These are phyloP conservation scores for Terebella lapidaria DNA, from an alignment of 2,888 invertebrate genomes.

Conservation along the genomic window DNA sequence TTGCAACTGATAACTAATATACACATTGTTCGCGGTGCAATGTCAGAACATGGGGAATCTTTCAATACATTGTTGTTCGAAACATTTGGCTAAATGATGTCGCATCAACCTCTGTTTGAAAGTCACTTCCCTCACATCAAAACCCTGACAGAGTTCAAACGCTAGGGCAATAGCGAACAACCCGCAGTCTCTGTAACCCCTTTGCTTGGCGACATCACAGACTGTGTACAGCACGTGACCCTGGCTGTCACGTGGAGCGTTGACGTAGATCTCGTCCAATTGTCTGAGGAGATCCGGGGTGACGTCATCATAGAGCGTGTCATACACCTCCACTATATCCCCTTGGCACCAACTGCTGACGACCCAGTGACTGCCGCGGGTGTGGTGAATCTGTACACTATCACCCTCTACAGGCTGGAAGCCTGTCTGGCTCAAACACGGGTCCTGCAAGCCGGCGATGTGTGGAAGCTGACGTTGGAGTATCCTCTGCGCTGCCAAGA, in stretches of 20 bases:
- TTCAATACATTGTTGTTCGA: neutral
- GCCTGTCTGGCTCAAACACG: neutral
- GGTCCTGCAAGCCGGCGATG: constrained; percentile 1
- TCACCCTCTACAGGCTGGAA: neutral
- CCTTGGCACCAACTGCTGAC: neutral
- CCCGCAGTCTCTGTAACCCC: neutral
- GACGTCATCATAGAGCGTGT: neutral
- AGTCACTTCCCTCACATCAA: neutral
- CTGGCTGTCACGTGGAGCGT: neutral
- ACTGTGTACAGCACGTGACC: neutral
- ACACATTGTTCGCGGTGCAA: no score
- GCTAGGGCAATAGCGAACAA: neutral
- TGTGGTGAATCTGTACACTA: neutral
- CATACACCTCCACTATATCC: neutral
- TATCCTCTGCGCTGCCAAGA: constrained; percentile 7
- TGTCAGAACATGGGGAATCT: no score
- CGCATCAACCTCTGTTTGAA: neutral
- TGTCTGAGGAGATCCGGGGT: neutral
- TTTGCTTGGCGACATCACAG: neutral
- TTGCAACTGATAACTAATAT: no score
- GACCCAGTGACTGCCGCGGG: neutral
- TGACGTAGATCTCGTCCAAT: neutral
- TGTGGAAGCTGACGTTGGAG: constrained; percentile 4
- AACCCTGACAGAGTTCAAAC: neutral
- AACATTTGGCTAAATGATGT: neutral